Evolutionary conservation across 2,888 invertebrate species (phyloP), one percentile per base, ranked within the genome.

Genomic region (Calameuta pallipes): DNA sequence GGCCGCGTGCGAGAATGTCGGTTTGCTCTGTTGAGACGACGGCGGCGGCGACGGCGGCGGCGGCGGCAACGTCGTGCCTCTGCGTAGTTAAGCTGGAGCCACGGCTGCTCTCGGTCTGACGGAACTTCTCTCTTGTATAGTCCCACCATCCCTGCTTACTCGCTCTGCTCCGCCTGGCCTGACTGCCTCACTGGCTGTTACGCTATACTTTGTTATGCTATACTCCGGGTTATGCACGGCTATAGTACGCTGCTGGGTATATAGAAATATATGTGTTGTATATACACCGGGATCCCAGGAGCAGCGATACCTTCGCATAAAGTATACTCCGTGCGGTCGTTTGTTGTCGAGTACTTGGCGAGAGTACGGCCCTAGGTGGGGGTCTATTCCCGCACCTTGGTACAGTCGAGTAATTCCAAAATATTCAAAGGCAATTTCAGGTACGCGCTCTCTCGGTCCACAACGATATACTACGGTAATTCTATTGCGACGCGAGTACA

Each of bases 41-140:
- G 41, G 23, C 9, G 15, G 15, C 37, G 37, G 37, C 79, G 37
- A 13, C 79, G 81, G 31, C 41, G 41, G 23, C 41, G 41, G 41
- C 9, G 41, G 23, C 41, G 56, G 56, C 79, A 75, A 77, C 80
- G 82, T 31, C 71, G 56, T 77, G 77, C 71, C 80, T 79, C 80
- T 79, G 75, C 76, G 76, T 78, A 81, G 75, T 78, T 78, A 80
- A 81, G 80, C 76, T 81, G 81, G 78, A 83, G 83, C 81, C 74
- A 82, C 83, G 82, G 70, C 79, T 81, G 79, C 82, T 82, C 80
- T 69, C 78, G 77, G 78, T 75, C 34, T 73, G 37, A 36, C 74
- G 73, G 71, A 78, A 33, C 69, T 30, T 41, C 75, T 75, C 70
- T 75, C 70, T 56, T 56, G 56, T 56, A 35, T 23, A 35, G 41